A percentile compares a stretch with the other conserved stretches of the same genome.
phyloP scores from a whole-genome alignment of 2,797 vertebrate genomes.

The Nyctibius grandis region DNA sequence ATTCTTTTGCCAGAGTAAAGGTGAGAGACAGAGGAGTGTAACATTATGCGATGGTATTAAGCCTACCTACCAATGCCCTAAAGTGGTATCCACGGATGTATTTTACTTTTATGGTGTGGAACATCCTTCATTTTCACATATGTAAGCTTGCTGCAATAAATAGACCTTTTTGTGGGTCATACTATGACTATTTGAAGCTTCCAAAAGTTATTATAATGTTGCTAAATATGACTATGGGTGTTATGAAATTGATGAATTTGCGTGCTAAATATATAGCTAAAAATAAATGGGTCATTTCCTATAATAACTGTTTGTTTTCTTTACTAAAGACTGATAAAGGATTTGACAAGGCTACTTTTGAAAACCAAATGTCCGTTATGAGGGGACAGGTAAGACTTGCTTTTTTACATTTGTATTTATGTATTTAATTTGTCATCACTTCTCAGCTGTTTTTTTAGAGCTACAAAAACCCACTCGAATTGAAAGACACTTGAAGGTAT shows the following conservation, averaged over 20 bases:
- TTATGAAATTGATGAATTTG: not conserved
- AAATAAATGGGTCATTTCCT: not conserved
- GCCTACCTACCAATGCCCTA: not conserved
- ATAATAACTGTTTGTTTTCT: not conserved
- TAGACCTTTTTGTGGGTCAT: not conserved
- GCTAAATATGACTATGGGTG: not conserved
- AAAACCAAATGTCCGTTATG: slow-evolving; percentile 98
- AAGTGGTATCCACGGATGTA: not conserved
- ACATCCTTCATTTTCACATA: not conserved
- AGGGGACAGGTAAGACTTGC: slow-evolving; percentile 90
- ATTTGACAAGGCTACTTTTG: slow-evolving; percentile 94
- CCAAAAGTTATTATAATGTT: not conserved
- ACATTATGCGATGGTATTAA: not conserved
- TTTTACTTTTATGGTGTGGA: not conserved
- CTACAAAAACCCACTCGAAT: not conserved
- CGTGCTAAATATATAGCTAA: not conserved
- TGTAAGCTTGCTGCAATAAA: not conserved
- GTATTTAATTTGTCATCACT: not conserved
- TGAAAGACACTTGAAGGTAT: not conserved
- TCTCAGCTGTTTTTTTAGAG: not conserved
- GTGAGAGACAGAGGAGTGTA: not conserved
- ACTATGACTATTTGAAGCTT: not conserved
- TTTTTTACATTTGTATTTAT: not conserved
- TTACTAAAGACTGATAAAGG: slow-evolving; percentile 86
- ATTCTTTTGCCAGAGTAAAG: not conserved